Conservation (phyloP, 2,113 vertebrate genomes). For the Proterorhinus semilunaris region DNA sequence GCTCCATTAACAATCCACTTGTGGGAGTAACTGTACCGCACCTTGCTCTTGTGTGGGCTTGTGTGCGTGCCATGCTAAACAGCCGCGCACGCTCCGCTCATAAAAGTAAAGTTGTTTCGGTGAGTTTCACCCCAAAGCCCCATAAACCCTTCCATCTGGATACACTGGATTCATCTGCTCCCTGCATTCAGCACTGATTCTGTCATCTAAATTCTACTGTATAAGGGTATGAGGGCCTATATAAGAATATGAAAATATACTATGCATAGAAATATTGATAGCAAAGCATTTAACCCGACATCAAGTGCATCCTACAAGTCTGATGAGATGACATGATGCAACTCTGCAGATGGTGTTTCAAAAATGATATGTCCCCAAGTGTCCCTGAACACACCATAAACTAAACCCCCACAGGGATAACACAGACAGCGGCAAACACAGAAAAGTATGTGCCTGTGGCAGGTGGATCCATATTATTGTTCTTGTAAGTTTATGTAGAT, state of each 20-base stretch:
- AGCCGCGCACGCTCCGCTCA: background rate
- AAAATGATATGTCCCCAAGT: background rate
- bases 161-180: background rate
- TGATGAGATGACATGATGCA: background rate
- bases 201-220: background rate
- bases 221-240: background rate
- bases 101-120: constrained; percentile 36
- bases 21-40: constrained; percentile 26
- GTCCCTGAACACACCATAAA: background rate
- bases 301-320: background rate
- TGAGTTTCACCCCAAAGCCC: constrained; percentile 21
- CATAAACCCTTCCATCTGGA: constrained; percentile 39
- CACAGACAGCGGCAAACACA: background rate
- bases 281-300: background rate
- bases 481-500: no score
- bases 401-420: background rate
- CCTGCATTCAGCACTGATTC: background rate
- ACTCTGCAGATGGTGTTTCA: background rate
- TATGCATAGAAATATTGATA: background rate
- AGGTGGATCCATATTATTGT: no score
- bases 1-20: constrained; percentile 53
- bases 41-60: background rate
- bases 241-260: background rate
- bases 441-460: background rate
- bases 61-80: constrained; percentile 9